A percentile compares a stretch with the other conserved stretches of the same genome.
These are phyloP conservation scores for Lasioglossum pauxillum DNA, from an alignment of 2,888 invertebrate species.

Conservation along the genomic window DNA sequence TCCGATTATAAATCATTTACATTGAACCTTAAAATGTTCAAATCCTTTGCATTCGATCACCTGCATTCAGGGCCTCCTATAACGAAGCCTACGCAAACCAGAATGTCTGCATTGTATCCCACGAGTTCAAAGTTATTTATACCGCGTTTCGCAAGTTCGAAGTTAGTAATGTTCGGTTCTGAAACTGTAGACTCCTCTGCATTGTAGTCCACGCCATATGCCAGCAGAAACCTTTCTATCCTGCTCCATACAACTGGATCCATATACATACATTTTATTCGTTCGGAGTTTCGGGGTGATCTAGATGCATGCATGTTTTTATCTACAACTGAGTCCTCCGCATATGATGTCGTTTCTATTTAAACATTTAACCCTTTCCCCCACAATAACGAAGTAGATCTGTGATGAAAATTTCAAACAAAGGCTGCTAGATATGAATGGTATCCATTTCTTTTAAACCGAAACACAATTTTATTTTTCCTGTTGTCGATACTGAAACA, in stretches of 20 bases:
- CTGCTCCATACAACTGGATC: neutral
- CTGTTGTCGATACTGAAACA: neutral
- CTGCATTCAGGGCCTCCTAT: neutral
- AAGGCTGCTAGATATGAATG: no score
- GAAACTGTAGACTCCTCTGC: neutral
- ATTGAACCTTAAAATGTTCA: neutral
- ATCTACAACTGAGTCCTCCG: neutral
- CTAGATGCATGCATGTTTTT: neutral
- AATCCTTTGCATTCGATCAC: conserved; percentile 7
- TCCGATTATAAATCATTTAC: neutral
- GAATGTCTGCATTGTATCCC: conserved; percentile 7
- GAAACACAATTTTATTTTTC: neutral
- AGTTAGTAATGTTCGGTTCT: neutral
- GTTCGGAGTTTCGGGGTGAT: neutral
- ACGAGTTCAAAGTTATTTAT: neutral
- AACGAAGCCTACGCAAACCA: neutral
- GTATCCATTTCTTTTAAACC: neutral
- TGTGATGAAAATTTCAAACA: neutral
- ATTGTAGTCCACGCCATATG: neutral
- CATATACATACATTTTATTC: neutral
- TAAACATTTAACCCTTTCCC: neutral
- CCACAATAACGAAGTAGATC: neutral
- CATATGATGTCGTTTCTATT: neutral
- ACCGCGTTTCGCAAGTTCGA: neutral
- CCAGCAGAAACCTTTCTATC: neutral